phyloP scores from a whole-genome alignment of 2,797 vertebrate genomes.

The Heteromormyrus szaboi region DNA sequence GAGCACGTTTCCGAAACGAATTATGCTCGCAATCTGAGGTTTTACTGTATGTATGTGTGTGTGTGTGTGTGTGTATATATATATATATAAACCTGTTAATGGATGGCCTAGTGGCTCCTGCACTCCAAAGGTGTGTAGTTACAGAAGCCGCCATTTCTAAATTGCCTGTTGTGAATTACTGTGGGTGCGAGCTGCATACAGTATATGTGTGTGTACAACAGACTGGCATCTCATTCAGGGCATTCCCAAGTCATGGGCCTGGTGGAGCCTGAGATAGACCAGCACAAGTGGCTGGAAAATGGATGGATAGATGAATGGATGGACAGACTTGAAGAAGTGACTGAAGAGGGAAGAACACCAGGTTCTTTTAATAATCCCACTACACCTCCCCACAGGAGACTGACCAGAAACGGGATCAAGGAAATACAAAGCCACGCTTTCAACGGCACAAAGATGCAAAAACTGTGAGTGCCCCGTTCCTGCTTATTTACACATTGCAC shows the following conservation, averaged over 20 bases:
- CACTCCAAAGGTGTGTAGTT: background rate
- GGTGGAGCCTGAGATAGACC: background rate
- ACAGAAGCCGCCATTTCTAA: background rate
- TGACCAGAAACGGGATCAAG: constrained; percentile 64
- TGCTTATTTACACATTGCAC: constrained; percentile 21
- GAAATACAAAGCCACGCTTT: constrained; percentile 65
- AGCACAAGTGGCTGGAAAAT: background rate
- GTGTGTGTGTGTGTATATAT: no score
- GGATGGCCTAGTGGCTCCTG: background rate
- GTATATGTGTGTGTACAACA: background rate
- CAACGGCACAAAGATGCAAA: constrained; percentile 62
- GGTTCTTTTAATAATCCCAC: background rate
- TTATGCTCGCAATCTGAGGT: no score
- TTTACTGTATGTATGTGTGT: no score
- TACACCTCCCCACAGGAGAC: constrained; percentile 49
- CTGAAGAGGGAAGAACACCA: background rate
- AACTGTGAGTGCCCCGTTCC: constrained; percentile 55
- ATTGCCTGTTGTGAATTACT: background rate
- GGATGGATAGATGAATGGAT: background rate
- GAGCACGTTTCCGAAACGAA: no score
- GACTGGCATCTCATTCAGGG: background rate
- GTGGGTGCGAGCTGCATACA: background rate
- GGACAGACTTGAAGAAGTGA: background rate
- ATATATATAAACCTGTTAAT: no score
- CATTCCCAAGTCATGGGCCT: background rate